phyloP scores from a whole-genome alignment of 2,113 vertebrate species.

The Trachemys scripta region DNA sequence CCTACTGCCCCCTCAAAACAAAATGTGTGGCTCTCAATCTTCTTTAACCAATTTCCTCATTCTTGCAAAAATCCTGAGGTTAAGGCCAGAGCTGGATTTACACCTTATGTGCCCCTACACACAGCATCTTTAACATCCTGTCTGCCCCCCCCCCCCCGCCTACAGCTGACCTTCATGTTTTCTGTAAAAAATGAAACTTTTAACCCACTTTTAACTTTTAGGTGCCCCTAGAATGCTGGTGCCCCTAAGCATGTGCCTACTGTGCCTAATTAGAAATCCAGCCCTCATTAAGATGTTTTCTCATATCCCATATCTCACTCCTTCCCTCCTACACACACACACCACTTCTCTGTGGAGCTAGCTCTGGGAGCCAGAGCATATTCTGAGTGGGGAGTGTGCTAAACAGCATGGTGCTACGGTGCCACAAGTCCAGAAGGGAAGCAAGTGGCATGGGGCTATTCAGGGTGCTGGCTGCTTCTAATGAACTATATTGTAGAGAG shows the following conservation, averaged over 20 bases:
- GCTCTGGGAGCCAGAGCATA: background rate
- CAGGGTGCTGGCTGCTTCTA: background rate
- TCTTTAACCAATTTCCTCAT: background rate
- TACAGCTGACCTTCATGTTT: too few relatives aligned
- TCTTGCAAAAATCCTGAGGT: background rate
- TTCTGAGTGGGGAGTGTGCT: background rate
- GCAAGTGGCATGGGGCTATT: background rate
- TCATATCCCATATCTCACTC: background rate
- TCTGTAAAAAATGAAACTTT: too few relatives aligned
- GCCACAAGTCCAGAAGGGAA: background rate
- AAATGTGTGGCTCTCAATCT: background rate
- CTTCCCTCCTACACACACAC: background rate
- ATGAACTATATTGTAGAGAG: background rate
- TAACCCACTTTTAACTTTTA: too few relatives aligned
- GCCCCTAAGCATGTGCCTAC: too few relatives aligned
- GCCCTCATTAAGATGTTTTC: background rate
- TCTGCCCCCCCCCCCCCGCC: too few relatives aligned
- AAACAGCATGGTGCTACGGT: background rate
- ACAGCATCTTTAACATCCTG: too few relatives aligned
- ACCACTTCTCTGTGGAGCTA: background rate
- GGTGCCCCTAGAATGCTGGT: too few relatives aligned
- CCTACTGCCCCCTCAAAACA: background rate
- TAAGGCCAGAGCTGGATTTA: background rate
- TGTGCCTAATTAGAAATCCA: too few relatives aligned
- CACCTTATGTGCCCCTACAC: too few relatives aligned